Percentiles rank a stretch among this genome's conserved stretches.
phyloP scores from a whole-genome alignment of 2,888 invertebrate genomes.

The Standfussiana lucernea region DNA sequence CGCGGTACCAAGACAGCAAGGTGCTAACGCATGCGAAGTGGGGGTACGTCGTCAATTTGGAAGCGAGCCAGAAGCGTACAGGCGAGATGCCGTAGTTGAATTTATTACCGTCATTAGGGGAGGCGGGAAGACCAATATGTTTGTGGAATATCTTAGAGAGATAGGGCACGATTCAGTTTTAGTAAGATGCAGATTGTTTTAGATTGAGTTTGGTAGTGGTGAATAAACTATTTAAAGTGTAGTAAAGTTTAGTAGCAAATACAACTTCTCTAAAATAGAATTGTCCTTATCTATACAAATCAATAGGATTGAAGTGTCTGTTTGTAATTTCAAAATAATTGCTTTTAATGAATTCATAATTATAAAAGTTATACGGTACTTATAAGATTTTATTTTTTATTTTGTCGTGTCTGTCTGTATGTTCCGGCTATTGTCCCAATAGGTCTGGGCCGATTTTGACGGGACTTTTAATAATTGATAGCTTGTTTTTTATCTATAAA shows the following conservation, averaged over 20 bases:
- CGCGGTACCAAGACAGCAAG: slow-evolving; percentile 17
- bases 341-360: no score
- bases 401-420: no score
- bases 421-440: not conserved
- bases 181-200: slow-evolving; percentile 36
- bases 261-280: not conserved
- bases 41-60: slow-evolving; percentile 57
- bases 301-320: no score
- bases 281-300: no score
- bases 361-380: no score
- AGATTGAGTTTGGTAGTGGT: slow-evolving; percentile 17
- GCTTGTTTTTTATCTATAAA: no score
- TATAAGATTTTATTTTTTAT: no score
- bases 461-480: not conserved
- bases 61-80: slow-evolving; percentile 50
- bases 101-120: slow-evolving; percentile 56
- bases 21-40: slow-evolving; percentile 55
- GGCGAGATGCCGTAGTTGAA: slow-evolving; percentile 56
- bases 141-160: slow-evolving; percentile 48
- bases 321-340: no score
- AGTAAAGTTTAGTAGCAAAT: not conserved
- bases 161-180: slow-evolving; percentile 23
- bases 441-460: not conserved
- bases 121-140: slow-evolving; percentile 34
- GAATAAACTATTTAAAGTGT: not conserved